Percentiles rank a stretch among this genome's conserved stretches.
Conservation (phyloP, 2,797 vertebrate species). For the Tenualosa thibaudeaui region DNA sequence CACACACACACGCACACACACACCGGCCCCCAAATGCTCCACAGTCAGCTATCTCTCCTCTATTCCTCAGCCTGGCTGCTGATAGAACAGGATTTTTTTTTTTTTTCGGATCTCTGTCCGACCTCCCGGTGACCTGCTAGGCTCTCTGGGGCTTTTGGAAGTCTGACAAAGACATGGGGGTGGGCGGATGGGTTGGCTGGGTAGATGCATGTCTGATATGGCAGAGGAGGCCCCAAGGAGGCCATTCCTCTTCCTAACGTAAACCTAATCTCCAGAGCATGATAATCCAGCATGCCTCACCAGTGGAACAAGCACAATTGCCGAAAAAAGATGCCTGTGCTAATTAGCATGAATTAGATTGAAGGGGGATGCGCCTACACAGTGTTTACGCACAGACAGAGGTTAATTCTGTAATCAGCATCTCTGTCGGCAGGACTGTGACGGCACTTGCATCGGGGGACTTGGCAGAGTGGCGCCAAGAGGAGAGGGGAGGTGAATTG, state of each 20-base stretch:
- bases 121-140: neutral
- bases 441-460: neutral
- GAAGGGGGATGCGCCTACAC: constrained; percentile 9
- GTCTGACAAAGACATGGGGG: neutral
- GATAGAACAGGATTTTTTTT: neutral
- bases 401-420: constrained; percentile 36
- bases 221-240: neutral
- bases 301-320: constrained; percentile 29
- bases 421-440: neutral
- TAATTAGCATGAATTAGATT: constrained; percentile 34
- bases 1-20: neutral
- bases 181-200: neutral
- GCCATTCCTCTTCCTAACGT: neutral
- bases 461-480: neutral
- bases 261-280: neutral
- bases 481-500: neutral
- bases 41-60: neutral
- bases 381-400: constrained; percentile 24
- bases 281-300: neutral
- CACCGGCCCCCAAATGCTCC: neutral
- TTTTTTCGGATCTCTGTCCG: neutral
- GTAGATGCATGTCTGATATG: neutral
- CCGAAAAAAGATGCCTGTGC: constrained; percentile 12
- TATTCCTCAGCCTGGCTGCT: neutral
- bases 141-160: neutral